A percentile compares a stretch with the other conserved stretches of the same genome.
Evolutionary conservation across 1,140 invertebrate species (phyloP).

Genomic region (Oscheius sp.): DNA sequence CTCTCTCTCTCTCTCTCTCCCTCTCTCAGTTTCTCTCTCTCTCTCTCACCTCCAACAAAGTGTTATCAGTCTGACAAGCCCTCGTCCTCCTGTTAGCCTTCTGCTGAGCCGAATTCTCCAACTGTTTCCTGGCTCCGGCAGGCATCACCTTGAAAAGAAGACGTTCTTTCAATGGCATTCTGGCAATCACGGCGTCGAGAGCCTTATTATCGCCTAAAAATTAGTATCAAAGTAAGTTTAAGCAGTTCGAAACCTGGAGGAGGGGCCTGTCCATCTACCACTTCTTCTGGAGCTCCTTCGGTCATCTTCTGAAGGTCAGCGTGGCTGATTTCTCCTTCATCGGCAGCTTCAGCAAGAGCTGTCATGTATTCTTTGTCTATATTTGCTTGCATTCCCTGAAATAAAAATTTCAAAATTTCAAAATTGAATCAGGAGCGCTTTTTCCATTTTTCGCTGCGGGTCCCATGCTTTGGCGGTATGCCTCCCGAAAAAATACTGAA

Average conservation of each 20-base stretch:
- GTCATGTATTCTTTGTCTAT: conserved; percentile 34
- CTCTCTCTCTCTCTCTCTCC: not conserved
- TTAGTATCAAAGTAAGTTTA: not conserved
- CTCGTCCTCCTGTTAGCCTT: conserved; percentile 20
- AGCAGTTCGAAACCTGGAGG: too few species aligned
- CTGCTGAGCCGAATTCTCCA: conserved; percentile 9
- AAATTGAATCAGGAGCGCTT: too few species aligned
- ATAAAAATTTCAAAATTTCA: not conserved
- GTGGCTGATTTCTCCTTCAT: conserved; percentile 29
- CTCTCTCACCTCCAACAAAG: conserved; percentile 5
- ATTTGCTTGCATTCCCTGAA: conserved; percentile 35
- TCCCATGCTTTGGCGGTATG: too few species aligned
- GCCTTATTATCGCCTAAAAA: conserved; percentile 15
- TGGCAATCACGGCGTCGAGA: conserved; percentile 28
- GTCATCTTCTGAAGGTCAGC: conserved; percentile 5
- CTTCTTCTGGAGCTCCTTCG: not conserved
- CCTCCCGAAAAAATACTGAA: too few species aligned
- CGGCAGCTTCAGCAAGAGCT: conserved; percentile 27
- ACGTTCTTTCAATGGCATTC: conserved; percentile 24
- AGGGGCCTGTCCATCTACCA: not conserved
- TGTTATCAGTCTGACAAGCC: conserved; percentile 15
- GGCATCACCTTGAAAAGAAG: conserved; percentile 30
- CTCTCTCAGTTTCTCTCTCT: too few species aligned
- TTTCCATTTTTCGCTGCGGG: too few species aligned
- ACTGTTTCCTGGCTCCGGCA: conserved; percentile 18